Evolutionary conservation across 1,140 invertebrate species (phyloP).

Genomic region (Marisa cornuarietis): DNA sequence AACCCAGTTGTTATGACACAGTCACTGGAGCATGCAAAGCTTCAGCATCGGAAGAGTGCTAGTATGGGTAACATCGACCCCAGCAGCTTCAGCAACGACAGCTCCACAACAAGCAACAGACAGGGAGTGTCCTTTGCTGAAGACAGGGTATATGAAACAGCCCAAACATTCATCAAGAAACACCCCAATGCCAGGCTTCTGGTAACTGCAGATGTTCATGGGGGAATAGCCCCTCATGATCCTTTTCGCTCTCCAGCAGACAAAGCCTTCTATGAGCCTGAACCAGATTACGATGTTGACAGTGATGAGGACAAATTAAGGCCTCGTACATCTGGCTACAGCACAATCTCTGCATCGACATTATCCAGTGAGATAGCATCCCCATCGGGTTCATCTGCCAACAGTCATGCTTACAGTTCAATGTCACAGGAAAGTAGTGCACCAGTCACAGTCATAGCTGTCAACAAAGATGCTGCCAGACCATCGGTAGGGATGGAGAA

Average conservation of each 20-base stretch:
- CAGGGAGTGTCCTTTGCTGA: conserved; percentile 56
- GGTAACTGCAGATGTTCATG: conserved; percentile 56
- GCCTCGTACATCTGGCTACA: conserved; percentile 8
- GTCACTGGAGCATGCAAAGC: conserved; percentile 38
- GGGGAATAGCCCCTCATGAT: conserved; percentile 20
- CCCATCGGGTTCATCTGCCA: no score
- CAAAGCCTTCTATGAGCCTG: conserved; percentile 47
- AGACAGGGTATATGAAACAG: conserved; percentile 55
- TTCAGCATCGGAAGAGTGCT: conserved; percentile 41
- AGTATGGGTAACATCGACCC: conserved; percentile 33
- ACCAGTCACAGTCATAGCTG: no score
- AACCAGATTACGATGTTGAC: conserved; percentile 58
- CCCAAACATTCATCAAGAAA: conserved; percentile 56
- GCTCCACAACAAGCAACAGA: background rate
- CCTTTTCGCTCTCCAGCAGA: conserved; percentile 7
- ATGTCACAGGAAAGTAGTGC: no score
- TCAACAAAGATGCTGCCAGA: no score
- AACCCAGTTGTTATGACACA: conserved; percentile 39
- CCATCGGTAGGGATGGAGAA: no score
- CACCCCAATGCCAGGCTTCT: conserved; percentile 60
- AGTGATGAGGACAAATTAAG: conserved; percentile 44
- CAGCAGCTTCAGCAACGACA: no score
- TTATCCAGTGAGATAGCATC: no score
- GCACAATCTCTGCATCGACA: no score
- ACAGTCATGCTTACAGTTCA: no score